These are phyloP conservation scores for Orthonychiurus folsomi DNA, from an alignment of 2,888 invertebrate genomes.

Conservation along the genomic window DNA sequence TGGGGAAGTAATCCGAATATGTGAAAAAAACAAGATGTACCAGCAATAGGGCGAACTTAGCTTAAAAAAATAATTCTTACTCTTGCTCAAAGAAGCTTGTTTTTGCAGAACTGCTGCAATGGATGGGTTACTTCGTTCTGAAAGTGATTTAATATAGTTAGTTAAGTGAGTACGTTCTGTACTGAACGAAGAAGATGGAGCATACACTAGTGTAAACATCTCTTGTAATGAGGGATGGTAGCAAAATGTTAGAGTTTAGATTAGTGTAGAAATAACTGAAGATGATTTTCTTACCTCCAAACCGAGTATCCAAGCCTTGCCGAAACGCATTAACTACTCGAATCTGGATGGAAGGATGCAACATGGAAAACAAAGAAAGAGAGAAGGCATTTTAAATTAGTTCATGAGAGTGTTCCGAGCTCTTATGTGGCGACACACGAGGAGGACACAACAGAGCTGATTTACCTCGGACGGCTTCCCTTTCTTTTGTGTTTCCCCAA, in stretches of 20 bases:
- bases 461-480: constrained; percentile 41
- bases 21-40: too few species aligned
- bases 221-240: too few species aligned
- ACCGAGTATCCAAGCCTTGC: constrained; percentile 94
- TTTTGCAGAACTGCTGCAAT: constrained; percentile 87
- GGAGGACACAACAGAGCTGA: constrained; percentile 41
- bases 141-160: too few species aligned
- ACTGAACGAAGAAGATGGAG: too few species aligned
- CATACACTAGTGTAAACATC: too few species aligned
- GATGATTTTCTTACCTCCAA: too few species aligned
- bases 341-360: constrained; percentile 62
- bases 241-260: too few species aligned
- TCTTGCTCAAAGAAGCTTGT: constrained; percentile 84
- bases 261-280: too few species aligned
- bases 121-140: constrained; percentile 85
- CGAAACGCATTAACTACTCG: constrained; percentile 99
- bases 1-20: too few species aligned
- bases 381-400: constrained; percentile 34
- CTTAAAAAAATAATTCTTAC: too few species aligned
- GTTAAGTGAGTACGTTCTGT: too few species aligned
- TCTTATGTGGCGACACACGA: constrained; percentile 12
- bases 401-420: constrained; percentile 12
- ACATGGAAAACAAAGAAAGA: constrained; percentile 43
- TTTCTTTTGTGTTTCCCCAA: constrained; percentile 41
- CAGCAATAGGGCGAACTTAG: too few species aligned